Conservation (phyloP, 37 sponge, comb jelly and placozoan genomes). For the Chondrilla cf. caribensis region DNA sequence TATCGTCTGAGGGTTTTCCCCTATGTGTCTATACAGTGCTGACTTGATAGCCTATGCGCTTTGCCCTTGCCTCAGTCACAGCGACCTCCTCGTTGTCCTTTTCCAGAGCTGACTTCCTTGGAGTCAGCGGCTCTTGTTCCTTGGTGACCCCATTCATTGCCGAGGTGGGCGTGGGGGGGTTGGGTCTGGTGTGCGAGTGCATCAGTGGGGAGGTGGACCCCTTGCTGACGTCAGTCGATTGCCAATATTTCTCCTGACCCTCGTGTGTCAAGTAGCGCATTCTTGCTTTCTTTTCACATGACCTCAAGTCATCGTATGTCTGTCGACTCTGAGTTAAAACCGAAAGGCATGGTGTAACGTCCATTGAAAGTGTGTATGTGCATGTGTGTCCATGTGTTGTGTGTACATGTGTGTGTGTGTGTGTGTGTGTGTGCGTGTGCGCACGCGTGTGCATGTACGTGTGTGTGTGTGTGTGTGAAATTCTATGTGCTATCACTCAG, state of each 20-base stretch:
- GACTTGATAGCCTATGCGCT: conserved; percentile 61
- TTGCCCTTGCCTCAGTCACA: conserved; percentile 36
- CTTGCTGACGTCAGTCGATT: conserved; percentile 37
- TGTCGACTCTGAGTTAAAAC: conserved; percentile 37
- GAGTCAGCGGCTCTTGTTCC: background rate
- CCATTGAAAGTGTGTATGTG: background rate
- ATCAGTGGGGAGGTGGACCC: background rate
- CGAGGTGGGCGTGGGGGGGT: too few relatives aligned
- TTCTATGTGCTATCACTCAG: background rate
- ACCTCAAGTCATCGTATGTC: conserved; percentile 74
- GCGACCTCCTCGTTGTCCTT: conserved; percentile 38
- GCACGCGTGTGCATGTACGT: too few relatives aligned
- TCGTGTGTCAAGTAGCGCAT: conserved; percentile 82
- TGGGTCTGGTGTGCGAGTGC: background rate
- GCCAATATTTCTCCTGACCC: conserved; percentile 81
- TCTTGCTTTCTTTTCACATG: conserved; percentile 59
- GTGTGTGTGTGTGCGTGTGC: too few relatives aligned
- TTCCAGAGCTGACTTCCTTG: conserved; percentile 3
- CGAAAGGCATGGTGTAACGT: background rate
- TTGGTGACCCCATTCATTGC: background rate
- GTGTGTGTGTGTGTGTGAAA: too few relatives aligned
- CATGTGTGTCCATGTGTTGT: too few relatives aligned
- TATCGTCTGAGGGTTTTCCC: too few relatives aligned
- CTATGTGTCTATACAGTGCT: conserved; percentile 37
- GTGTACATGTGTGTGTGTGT: too few relatives aligned